Base-by-base conservation (phyloP, 2,888 invertebrate species). In the Mamestra brassicae region DNA sequence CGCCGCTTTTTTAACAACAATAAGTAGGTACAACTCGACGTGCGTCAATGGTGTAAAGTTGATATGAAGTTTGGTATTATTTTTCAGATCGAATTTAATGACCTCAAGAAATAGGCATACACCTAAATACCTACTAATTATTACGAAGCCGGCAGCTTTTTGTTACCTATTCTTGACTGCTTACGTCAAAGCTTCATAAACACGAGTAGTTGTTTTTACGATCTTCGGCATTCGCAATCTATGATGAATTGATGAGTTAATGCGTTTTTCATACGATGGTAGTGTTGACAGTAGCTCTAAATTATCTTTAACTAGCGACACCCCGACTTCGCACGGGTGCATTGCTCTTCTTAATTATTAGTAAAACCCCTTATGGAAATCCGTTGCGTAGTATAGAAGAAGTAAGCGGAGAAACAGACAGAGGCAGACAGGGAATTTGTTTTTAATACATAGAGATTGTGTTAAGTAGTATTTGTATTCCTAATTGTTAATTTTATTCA, bases 111-210 rank as follows among this genome's bases (percentile, higher is more conserved):
- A 13, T n/a, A 62, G n/a, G 5, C 10, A 57, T 50, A 55, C 26
- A 5, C 38, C 38, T 38, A 55, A 15, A 50, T 26, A 62, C 7
- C 17, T 62, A 26, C 5, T 26, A 45, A 36, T 61, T 57, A n/a
- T 63, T n/a, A 15, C 4, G 15, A 15, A 50, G 34, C 55, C 13
- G n/a, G 11, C n/a, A 34, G 57, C 11, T 58, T 52, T 50, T 36
- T 42, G 11, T 34, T 73, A 42, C n/a, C 38, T 72, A 62, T 62
- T 45, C 7, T 55, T 4, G n/a, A 47, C 38, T 62, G 38, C 17
- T 34, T 36, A 52, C 17, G 36, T 52, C n/a, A 64, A 34, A 42
- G 36, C 5, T 45, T 34, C 17, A 4, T n/a, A 15, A 15, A 63
- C 4, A 60, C 6, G 52, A 26, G 36, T 0, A 13, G 4, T 0